Conservation (phyloP, 2,888 invertebrate species). For the Drosophila gaucha region DNA sequence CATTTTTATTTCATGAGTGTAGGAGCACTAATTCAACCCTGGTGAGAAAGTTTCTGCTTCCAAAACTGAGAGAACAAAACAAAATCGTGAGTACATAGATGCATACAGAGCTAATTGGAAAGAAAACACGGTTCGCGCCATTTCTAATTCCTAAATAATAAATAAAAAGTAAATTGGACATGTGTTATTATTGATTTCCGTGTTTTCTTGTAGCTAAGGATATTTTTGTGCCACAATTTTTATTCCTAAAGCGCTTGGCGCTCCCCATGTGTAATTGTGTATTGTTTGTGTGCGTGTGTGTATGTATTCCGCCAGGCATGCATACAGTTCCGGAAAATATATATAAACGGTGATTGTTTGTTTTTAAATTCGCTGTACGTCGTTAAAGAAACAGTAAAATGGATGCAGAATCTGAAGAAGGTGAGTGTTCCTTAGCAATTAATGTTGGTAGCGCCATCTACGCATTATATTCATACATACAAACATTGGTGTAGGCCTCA, state of each 20-base stretch:
- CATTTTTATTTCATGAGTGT: neutral
- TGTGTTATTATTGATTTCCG: neutral
- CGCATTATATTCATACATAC: neutral
- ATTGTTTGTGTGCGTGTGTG: slow-evolving; percentile 5
- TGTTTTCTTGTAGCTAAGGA: slow-evolving; percentile 12
- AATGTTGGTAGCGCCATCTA: slow-evolving; percentile 7
- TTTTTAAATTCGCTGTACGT: slow-evolving; percentile 9
- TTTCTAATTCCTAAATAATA: slow-evolving; percentile 22
- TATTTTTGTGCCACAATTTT: slow-evolving; percentile 8
- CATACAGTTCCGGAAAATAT: slow-evolving; percentile 23
- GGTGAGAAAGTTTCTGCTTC: slow-evolving; percentile 36
- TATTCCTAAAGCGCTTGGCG: slow-evolving; percentile 19
- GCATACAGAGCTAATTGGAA: slow-evolving; percentile 40
- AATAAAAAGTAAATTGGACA: slow-evolving; percentile 12
- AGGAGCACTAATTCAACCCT: slow-evolving; percentile 81
- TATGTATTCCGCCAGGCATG: slow-evolving; percentile 28
- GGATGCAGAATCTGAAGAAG: slow-evolving; percentile 48
- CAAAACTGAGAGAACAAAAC: slow-evolving; percentile 41
- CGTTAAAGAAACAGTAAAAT: slow-evolving; percentile 19
- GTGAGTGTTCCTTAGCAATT: slow-evolving; percentile 27
- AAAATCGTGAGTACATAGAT: slow-evolving; percentile 39
- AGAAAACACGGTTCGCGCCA: slow-evolving; percentile 50
- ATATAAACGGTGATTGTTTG: slow-evolving; percentile 35
- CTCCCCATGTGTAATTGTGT: slow-evolving; percentile 14
- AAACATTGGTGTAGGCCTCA: neutral